Base-by-base conservation (phyloP, 2,797 vertebrate species). In the Rhinella marina region DNA sequence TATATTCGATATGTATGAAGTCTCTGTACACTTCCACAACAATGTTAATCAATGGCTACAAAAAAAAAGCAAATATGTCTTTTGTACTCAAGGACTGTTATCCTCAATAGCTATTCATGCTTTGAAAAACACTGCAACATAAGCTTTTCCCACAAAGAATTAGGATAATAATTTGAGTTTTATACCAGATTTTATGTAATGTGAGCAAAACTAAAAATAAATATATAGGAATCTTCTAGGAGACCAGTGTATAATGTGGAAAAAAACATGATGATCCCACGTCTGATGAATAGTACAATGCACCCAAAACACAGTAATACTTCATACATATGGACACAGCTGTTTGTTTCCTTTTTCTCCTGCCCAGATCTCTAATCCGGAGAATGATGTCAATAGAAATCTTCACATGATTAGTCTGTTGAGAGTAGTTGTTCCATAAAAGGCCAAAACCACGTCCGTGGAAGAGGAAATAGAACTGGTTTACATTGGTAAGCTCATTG, bases 111-210 rank as follows among this genome's bases (percentile, higher is more conserved):
- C 21, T 25, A 57, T 56, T 66, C 57, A 21, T 41, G 50, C 12
- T 70, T 86, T 78, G 19, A 32, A 52, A 72, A 86, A 79, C 76
- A 68, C 21, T 41, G 19, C 41, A 80, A 79, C 41, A 68, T 66
- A 56, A 41, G 32, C 21, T 41, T 84, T 59, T 75, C 41, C 6
- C 73, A 41, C 41, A 64, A 77, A 73, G n/a, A 64, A 78, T 77
- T 78, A 66, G 7, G 27, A 85, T 17, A 29, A 77, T 68, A 29
- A 13, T n/a, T 62, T 54, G 54, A 76, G 56, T 19, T 64, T 66
- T 29, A 77, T 12, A 52, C 12, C n/a, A 77, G 12, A 66, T 78
- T 3, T 52, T 48, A 25, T 29, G 75, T 79, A 25, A 41, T 2
- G 4, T 68, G 27, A 79, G 76, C n/a, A 66, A 41, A 66, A 79